Conservation (phyloP, 2,888 invertebrate species). For the Drosophila neotestacea region DNA sequence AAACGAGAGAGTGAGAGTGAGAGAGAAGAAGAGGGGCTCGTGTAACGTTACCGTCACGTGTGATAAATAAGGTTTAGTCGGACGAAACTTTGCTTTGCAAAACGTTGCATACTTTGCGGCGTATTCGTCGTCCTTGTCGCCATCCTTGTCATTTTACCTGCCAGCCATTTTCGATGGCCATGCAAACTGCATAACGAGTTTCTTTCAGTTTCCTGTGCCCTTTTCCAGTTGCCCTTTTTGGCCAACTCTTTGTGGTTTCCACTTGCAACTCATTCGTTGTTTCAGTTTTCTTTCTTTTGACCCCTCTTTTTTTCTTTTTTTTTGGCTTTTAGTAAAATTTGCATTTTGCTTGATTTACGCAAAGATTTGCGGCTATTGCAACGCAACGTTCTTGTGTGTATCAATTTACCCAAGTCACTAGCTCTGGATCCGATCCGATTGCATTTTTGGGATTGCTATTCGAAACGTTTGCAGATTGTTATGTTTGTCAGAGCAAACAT, state of each 20-base stretch:
- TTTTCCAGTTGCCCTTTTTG: slow-evolving; percentile 22
- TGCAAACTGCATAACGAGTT: slow-evolving; percentile 57
- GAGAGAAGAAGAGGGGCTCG: not conserved
- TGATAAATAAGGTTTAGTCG: slow-evolving; percentile 75
- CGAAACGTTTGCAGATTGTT: slow-evolving; percentile 45
- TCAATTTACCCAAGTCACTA: slow-evolving; percentile 70
- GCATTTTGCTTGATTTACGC: slow-evolving; percentile 79
- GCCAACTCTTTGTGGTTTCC: slow-evolving; percentile 23
- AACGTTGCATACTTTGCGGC: slow-evolving; percentile 55
- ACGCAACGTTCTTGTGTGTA: slow-evolving; percentile 78
- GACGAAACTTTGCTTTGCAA: slow-evolving; percentile 50
- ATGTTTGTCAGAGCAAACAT: slow-evolving; percentile 72
- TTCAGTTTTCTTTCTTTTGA: slow-evolving; percentile 17
- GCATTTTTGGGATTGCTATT: slow-evolving; percentile 39
- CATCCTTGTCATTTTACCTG: slow-evolving; percentile 58
- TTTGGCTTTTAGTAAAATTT: slow-evolving; percentile 69
- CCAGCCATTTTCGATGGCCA: slow-evolving; percentile 39
- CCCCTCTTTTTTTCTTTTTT: slow-evolving; percentile 1
- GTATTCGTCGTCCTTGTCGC: slow-evolving; percentile 27
- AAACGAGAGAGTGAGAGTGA: not conserved
- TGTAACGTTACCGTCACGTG: slow-evolving; percentile 46
- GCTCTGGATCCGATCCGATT: slow-evolving; percentile 38
- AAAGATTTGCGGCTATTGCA: slow-evolving; percentile 78
- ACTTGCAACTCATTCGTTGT: slow-evolving; percentile 24
- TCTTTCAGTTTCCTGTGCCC: slow-evolving; percentile 27